A percentile compares a stretch with the other conserved stretches of the same genome.
Evolutionary conservation across 2,888 invertebrate genomes (phyloP).

Genomic region (Dorcus parallelipipedus): DNA sequence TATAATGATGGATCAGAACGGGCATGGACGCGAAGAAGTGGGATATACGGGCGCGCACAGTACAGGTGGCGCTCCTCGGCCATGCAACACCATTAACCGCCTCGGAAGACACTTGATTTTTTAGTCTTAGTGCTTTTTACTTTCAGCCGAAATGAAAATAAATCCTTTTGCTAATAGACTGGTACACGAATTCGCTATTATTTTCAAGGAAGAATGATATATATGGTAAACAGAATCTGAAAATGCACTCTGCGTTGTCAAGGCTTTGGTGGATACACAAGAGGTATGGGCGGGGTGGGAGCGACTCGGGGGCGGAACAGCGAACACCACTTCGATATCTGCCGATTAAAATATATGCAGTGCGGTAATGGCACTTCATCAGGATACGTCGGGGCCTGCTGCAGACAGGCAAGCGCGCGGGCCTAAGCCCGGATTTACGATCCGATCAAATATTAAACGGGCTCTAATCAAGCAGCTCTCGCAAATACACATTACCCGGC

Average conservation of each 20-base stretch:
- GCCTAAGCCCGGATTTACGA: conserved; percentile 28
- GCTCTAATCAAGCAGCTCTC: conserved; percentile 34
- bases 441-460: conserved; percentile 35
- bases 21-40: conserved; percentile 27
- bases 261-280: conserved; percentile 30
- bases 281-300: conserved; percentile 2
- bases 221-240: conserved; percentile 51
- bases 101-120: conserved; percentile 35
- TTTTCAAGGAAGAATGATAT: conserved; percentile 53
- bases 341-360: conserved; percentile 38
- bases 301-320: conserved; percentile 32
- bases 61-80: conserved; percentile 10
- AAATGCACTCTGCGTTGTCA: conserved; percentile 45
- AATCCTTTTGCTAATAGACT: conserved; percentile 56
- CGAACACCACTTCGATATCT: conserved; percentile 38
- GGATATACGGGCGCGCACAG: conserved; percentile 11
- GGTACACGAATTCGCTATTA: conserved; percentile 56
- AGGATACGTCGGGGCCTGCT: conserved; percentile 10
- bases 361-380: conserved; percentile 30
- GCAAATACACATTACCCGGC: conserved; percentile 30
- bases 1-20: conserved; percentile 41
- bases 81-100: conserved; percentile 26
- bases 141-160: conserved; percentile 51
- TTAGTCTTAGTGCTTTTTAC: conserved; percentile 32
- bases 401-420: neutral